phyloP scores from a whole-genome alignment of 2,888 invertebrate genomes.

The Piscicola geometra region DNA sequence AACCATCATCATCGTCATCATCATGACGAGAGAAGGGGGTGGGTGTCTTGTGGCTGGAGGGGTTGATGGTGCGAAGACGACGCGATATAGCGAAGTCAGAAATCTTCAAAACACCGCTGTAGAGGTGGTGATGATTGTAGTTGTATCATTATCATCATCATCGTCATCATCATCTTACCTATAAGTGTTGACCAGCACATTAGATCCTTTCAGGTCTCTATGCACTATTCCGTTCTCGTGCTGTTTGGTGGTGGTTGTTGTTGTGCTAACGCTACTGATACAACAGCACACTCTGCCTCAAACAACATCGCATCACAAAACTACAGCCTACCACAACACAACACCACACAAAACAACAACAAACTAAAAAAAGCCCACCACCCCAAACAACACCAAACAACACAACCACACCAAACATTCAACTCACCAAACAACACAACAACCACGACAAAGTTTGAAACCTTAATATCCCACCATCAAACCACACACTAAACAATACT shows the following conservation, averaged over 20 bases:
- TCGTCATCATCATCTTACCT: neutral
- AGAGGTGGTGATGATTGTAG: neutral
- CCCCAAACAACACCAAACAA: too few species aligned
- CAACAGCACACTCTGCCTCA: neutral
- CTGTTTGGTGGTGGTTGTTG: conserved; percentile 45
- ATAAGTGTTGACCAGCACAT: conserved; percentile 95
- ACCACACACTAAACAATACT: neutral
- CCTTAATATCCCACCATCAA: neutral
- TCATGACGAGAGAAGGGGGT: conserved; percentile 47
- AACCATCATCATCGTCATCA: too few species aligned
- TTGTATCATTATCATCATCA: too few species aligned
- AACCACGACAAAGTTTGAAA: too few species aligned
- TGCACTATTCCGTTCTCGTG: conserved; percentile 99
- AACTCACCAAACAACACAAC: too few species aligned
- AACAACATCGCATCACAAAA: neutral
- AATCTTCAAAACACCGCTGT: conserved; percentile 94
- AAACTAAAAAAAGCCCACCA: too few species aligned
- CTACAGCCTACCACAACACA: neutral
- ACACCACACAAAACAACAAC: neutral
- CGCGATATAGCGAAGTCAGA: conserved; percentile 99
- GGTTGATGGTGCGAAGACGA: conserved; percentile 81
- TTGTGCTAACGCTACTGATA: too few species aligned
- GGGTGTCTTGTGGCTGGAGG: conserved; percentile 73
- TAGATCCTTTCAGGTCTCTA: conserved; percentile 96
- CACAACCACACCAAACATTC: too few species aligned